Percentiles rank a stretch among this genome's conserved stretches.
These are phyloP conservation scores for Tragelaphus buxtoni DNA, from an alignment of 2,113 vertebrate genomes.

Conservation along the genomic window DNA sequence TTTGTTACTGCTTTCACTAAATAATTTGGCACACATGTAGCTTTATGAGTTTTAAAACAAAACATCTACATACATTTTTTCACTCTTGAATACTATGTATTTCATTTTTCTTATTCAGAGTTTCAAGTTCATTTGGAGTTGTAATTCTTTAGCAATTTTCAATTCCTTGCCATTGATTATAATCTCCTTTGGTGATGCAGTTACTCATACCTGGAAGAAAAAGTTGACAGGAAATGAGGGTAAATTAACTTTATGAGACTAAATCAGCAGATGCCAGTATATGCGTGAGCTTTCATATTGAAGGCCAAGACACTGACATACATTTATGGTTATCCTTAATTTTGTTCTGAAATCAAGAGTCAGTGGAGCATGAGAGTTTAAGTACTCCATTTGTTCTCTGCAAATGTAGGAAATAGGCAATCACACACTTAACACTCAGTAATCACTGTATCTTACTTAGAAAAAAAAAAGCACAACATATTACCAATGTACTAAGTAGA, in stretches of 20 bases:
- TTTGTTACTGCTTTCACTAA: neutral
- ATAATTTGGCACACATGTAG: neutral
- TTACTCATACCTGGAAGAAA: conserved; percentile 3
- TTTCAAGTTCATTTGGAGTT: conserved; percentile 9
- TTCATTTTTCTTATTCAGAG: neutral
- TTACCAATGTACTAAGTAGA: conserved; percentile 62
- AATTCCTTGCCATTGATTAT: neutral
- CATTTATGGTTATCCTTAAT: no score
- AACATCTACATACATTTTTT: neutral
- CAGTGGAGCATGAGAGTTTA: no score
- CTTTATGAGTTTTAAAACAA: conserved; percentile 4
- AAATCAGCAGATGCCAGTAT: conserved; percentile 45
- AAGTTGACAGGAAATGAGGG: conserved; percentile 50
- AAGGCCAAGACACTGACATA: no score
- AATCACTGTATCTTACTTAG: conserved; percentile 64
- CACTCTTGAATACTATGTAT: neutral
- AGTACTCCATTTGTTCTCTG: no score
- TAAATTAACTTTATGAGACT: conserved; percentile 15
- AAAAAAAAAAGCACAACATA: neutral
- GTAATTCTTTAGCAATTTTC: conserved; percentile 8
- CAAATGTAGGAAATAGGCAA: neutral
- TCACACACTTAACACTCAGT: conserved; percentile 56
- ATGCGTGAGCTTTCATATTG: neutral
- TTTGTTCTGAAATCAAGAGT: no score
- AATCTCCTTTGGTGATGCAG: neutral